phyloP scores from a whole-genome alignment of 2,113 vertebrate species.

The Tenebrosternarchus preto region DNA sequence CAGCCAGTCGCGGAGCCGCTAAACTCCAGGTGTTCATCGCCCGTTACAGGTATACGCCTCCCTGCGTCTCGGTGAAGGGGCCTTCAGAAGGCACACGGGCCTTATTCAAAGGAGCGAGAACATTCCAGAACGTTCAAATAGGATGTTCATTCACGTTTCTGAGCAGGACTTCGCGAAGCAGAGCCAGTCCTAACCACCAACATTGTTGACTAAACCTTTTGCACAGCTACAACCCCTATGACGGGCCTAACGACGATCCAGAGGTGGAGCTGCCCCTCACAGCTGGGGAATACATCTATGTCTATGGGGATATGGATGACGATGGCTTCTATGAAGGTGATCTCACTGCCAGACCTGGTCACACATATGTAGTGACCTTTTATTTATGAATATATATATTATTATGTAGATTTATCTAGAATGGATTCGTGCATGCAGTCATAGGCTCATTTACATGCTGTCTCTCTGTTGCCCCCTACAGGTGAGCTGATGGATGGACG shows the following conservation, averaged over 20 bases:
- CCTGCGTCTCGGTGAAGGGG: background rate
- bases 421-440: too few relatives aligned
- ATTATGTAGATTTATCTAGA: too few relatives aligned
- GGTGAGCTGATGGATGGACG: slow-evolving; percentile 98
- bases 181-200: background rate
- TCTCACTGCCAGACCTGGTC: background rate
- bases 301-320: slow-evolving; percentile 96
- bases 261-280: slow-evolving; percentile 95
- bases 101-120: too few relatives aligned
- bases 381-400: background rate
- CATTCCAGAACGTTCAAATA: too few relatives aligned
- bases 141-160: too few relatives aligned
- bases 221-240: slow-evolving; percentile 93
- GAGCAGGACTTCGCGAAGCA: background rate
- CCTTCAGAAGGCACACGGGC: background rate
- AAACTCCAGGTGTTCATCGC: slow-evolving; percentile 96
- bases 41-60: slow-evolving; percentile 84
- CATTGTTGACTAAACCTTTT: background rate
- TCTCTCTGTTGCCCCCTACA: slow-evolving; percentile 58
- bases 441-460: background rate
- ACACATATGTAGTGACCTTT: too few relatives aligned
- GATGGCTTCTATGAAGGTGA: slow-evolving; percentile 98
- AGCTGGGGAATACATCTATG: slow-evolving; percentile 96
- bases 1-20: slow-evolving; percentile 75
- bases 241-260: slow-evolving; percentile 96